Evolutionary conservation across 1,140 invertebrate genomes (phyloP).

Genomic region (Potamilus streckersoni): DNA sequence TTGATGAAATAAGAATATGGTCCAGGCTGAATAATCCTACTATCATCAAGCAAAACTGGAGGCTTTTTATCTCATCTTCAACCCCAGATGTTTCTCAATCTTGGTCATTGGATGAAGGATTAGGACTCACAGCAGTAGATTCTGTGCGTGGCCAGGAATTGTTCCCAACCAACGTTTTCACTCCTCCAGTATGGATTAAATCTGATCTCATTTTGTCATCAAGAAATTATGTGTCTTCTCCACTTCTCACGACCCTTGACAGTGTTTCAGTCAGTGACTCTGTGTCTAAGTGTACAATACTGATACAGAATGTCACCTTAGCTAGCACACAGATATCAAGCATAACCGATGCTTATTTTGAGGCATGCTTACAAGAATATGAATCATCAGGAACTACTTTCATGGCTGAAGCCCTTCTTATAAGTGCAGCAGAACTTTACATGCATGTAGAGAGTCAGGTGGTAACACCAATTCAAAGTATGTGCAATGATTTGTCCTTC

Average conservation of each 20-base stretch:
- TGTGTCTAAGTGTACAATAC: too few species aligned
- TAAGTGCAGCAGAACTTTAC: conserved; percentile 27
- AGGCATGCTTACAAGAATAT: conserved; percentile 28
- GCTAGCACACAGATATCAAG: background rate
- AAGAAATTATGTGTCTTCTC: conserved; percentile 14
- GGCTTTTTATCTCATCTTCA: conserved; percentile 16
- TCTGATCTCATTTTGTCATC: conserved; percentile 30
- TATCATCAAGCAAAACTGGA: conserved; percentile 32
- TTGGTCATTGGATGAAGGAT: conserved; percentile 43
- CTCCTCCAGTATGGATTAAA: conserved; percentile 36
- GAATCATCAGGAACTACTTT: conserved; percentile 15
- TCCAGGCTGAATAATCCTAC: conserved; percentile 44
- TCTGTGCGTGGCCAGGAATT: conserved; percentile 13
- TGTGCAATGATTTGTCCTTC: conserved; percentile 16
- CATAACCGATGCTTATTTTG: conserved; percentile 6
- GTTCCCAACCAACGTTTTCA: conserved; percentile 15
- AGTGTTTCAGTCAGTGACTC: background rate
- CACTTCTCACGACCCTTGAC: conserved; percentile 14
- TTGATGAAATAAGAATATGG: conserved; percentile 48
- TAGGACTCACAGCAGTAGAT: conserved; percentile 33
- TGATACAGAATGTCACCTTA: background rate
- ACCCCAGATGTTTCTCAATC: conserved; percentile 37
- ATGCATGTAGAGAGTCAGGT: conserved; percentile 4
- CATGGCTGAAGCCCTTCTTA: conserved; percentile 14
- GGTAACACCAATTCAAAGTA: conserved; percentile 9